Evolutionary conservation across 1,140 invertebrate genomes (phyloP).

Genomic region (Drosophila sucinea): DNA sequence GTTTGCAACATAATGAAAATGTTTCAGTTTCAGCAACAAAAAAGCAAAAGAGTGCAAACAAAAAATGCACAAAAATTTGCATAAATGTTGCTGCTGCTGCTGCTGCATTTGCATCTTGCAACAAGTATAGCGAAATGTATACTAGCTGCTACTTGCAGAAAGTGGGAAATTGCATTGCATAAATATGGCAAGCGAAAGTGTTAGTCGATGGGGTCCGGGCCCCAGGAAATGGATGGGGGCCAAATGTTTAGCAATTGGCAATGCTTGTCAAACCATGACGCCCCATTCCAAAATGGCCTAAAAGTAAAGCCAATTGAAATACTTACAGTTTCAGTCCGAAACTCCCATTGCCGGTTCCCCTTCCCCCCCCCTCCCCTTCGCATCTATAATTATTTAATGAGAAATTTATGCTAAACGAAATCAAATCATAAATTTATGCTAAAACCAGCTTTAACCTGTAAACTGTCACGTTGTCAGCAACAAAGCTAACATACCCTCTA

Average conservation of each 20-base stretch:
- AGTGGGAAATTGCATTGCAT: conserved; percentile 80
- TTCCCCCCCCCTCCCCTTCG: not conserved
- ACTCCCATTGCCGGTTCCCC: not conserved
- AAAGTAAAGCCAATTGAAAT: conserved; percentile 38
- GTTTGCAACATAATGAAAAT: conserved; percentile 71
- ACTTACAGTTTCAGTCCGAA: not conserved
- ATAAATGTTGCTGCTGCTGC: conserved; percentile 42
- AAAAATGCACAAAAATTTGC: conserved; percentile 52
- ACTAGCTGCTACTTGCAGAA: conserved; percentile 36
- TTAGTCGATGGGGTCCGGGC: not conserved
- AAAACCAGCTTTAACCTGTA: conserved; percentile 53
- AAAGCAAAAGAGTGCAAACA: conserved; percentile 6
- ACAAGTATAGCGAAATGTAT: conserved; percentile 14
- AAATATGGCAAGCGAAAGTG: conserved; percentile 66
- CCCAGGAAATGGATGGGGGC: conserved; percentile 56
- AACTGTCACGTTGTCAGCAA: conserved; percentile 56
- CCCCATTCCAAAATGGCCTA: conserved; percentile 1
- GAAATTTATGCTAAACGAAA: conserved; percentile 52
- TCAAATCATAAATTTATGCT: conserved; percentile 75
- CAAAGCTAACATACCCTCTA: conserved; percentile 18
- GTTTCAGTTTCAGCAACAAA: conserved; percentile 20
- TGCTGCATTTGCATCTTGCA: conserved; percentile 23
- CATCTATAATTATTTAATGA: conserved; percentile 47
- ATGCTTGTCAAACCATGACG: conserved; percentile 63
- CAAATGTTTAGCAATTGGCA: conserved; percentile 55